phyloP scores from a whole-genome alignment of 2,797 vertebrate species.

The Malacoctenus gilli region DNA sequence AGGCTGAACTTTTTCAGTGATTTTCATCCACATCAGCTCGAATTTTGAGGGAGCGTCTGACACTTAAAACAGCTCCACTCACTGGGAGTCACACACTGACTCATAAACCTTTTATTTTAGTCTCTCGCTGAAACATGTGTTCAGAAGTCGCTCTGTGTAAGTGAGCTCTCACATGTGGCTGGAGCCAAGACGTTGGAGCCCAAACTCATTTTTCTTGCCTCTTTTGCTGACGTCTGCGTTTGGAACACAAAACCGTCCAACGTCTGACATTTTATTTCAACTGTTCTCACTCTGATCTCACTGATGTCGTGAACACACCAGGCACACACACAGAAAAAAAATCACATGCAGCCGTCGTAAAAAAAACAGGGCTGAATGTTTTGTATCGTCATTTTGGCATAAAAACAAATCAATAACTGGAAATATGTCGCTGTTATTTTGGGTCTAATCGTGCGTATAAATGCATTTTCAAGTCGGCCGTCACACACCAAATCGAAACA shows the following conservation, averaged over 20 bases:
- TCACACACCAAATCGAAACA: conserved; percentile 12
- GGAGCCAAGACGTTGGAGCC: conserved; percentile 30
- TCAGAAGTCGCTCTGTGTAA: conserved; percentile 30
- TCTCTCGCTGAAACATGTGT: conserved; percentile 19
- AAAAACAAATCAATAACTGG: too few species aligned
- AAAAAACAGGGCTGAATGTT: too few species aligned
- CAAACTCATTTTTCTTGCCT: conserved; percentile 36
- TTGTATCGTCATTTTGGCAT: too few species aligned
- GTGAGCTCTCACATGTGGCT: conserved; percentile 56
- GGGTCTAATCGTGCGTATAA: conserved; percentile 10
- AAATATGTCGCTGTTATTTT: too few species aligned
- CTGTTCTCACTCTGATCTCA: conserved; percentile 35
- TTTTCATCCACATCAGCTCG: too few species aligned
- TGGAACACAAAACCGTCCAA: conserved; percentile 40
- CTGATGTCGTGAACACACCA: conserved; percentile 33
- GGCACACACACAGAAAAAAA: background rate
- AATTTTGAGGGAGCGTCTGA: conserved; percentile 11
- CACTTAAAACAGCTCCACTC: conserved; percentile 27
- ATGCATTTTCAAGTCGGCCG: conserved; percentile 11
- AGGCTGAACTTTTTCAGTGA: conserved; percentile 19
- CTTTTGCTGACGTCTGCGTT: conserved; percentile 27
- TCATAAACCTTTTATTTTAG: conserved; percentile 4
- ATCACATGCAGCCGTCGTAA: too few species aligned
- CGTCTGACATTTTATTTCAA: conserved; percentile 35
- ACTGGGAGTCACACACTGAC: conserved; percentile 2